Base-by-base conservation (phyloP, 2,113 vertebrate species). In the Nestor notabilis region DNA sequence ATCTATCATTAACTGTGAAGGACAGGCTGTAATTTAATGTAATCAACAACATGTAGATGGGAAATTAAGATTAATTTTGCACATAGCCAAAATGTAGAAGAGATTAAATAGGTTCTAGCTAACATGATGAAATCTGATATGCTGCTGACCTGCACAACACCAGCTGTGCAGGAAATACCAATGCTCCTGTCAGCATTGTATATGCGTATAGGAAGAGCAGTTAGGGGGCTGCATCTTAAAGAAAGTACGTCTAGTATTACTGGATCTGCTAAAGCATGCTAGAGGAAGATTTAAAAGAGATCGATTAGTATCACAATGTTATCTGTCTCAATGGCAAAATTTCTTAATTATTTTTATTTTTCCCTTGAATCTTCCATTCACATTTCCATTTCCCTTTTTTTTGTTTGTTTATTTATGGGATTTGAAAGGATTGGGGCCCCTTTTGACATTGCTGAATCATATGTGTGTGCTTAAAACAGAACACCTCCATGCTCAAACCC, bases 51-150 rank as follows among this genome's bases (percentile, higher is more conserved):
- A 60, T 20, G 43, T 76, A 53, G 75, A 70, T 20, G 24, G 66
- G 53, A 95, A 83, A 94, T 79, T 17, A 64, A 69, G 41, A 31
- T 79, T 75, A 52, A 92, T 93, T 96, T 83, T 86, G 55, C 50
- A 24, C 56, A 24, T 23, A 63, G 55, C 13, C 78, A 65, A 87
- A 64, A 55, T 11, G 39, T 19, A 82, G 29, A 79, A 56, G 29
- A 79, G 17, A 47, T 21, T 69, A 19, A 69, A 15, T 17, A 58
- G 39, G 24, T 19, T 87, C 53, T 29, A 83, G 49, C 50, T 61
- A 47, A 37, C 9, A 21, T 9, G 18, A 9, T 63, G 23, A 83
- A 79, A 60, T 60, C 60, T 31, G 35, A 23, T 63, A 28, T 58
- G 17, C 39, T 41, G 41, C 50, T 92, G 60, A 74, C 14, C 50